A percentile compares a stretch with the other conserved stretches of the same genome.
Conservation (phyloP, 2,888 invertebrate genomes). For the Dasypolia templi region DNA sequence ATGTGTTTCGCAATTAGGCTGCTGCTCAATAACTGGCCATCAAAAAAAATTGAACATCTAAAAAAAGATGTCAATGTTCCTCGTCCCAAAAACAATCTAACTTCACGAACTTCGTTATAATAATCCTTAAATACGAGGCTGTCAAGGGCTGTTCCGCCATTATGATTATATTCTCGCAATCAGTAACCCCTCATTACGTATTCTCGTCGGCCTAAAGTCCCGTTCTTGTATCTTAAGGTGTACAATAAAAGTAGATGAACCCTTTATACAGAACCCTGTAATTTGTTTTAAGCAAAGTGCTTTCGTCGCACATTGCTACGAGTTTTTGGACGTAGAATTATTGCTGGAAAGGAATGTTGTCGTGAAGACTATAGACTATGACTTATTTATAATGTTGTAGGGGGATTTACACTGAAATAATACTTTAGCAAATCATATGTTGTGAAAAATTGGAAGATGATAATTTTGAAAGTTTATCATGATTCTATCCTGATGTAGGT, state of each 20-base stretch:
- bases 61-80: not conserved
- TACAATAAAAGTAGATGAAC: constrained; percentile 79
- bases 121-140: constrained; percentile 38
- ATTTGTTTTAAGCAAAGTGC: constrained; percentile 81
- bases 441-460: not conserved
- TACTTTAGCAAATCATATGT: not conserved
- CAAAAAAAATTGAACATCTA: not conserved
- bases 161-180: constrained; percentile 64
- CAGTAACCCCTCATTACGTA: constrained; percentile 66
- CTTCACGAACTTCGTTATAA: constrained; percentile 54
- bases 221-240: constrained; percentile 65
- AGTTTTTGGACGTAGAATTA: constrained; percentile 43
- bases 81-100: constrained; percentile 11
- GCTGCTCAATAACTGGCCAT: not conserved
- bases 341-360: constrained; percentile 43
- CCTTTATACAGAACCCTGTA: constrained; percentile 73
- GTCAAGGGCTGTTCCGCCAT: constrained; percentile 44
- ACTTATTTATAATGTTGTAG: not conserved
- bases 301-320: constrained; percentile 67
- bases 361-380: not conserved
- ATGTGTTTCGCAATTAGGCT: too few relatives aligned
- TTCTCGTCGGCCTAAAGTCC: constrained; percentile 65
- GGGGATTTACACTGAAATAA: not conserved
- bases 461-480: not conserved
- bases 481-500: not conserved